A percentile compares a stretch with the other conserved stretches of the same genome.
Conservation (phyloP, 1,140 invertebrate species). For the Eufriesea mexicana region DNA sequence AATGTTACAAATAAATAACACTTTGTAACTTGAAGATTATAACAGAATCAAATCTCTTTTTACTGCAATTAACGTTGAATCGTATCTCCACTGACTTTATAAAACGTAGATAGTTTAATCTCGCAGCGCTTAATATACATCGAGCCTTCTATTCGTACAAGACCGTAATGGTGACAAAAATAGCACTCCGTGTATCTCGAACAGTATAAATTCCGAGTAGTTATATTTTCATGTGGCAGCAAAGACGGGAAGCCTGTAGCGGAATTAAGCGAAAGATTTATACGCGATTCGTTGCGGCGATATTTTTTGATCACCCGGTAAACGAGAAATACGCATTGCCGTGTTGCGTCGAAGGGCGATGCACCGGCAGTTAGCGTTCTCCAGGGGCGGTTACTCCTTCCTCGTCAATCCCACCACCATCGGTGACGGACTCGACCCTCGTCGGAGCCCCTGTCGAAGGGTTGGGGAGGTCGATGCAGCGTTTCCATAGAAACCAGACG, state of each 20-base stretch:
- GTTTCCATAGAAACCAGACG: slow-evolving; percentile 81
- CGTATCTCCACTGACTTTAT: too few species aligned
- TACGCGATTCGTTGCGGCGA: not conserved
- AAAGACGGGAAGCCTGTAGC: not conserved
- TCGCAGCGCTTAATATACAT: too few species aligned
- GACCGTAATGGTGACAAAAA: too few species aligned
- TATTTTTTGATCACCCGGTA: slow-evolving; percentile 60
- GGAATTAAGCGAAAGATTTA: not conserved
- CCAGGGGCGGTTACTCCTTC: slow-evolving; percentile 63
- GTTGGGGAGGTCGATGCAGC: slow-evolving; percentile 81
- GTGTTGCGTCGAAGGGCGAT: slow-evolving; percentile 68
- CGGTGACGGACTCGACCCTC: slow-evolving; percentile 70
- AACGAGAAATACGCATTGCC: slow-evolving; percentile 58
- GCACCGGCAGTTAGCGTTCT: slow-evolving; percentile 67
- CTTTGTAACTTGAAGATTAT: too few species aligned
- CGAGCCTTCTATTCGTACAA: too few species aligned
- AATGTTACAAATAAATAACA: too few species aligned
- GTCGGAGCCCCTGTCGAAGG: slow-evolving; percentile 72
- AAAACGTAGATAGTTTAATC: too few species aligned
- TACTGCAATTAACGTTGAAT: too few species aligned
- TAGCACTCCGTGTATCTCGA: too few species aligned
- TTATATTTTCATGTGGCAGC: not conserved
- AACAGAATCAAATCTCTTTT: too few species aligned
- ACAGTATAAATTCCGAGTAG: not conserved
- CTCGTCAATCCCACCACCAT: slow-evolving; percentile 60